phyloP scores from a whole-genome alignment of 2,888 invertebrate genomes.

The Allophyes oxyacanthae region DNA sequence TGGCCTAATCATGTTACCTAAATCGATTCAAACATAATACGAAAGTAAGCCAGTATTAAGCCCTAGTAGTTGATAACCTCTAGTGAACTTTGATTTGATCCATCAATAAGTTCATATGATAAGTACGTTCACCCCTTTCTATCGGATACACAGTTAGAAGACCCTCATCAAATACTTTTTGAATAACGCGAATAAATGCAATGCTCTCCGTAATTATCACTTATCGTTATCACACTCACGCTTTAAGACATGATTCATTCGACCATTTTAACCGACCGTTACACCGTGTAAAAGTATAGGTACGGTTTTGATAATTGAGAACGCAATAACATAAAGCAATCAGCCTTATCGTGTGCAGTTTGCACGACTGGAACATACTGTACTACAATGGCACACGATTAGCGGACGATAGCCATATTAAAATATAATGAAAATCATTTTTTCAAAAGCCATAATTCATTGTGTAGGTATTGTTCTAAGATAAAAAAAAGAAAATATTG shows the following conservation, averaged over 20 bases:
- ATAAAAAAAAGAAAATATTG: too few species aligned
- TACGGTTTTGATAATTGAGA: slow-evolving; percentile 51
- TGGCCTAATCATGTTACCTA: background rate
- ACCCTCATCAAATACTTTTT: background rate
- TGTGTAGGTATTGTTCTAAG: too few species aligned
- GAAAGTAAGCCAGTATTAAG: too few species aligned
- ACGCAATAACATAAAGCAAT: slow-evolving; percentile 54
- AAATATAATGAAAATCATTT: slow-evolving; percentile 9
- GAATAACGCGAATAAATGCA: background rate
- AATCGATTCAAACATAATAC: background rate
- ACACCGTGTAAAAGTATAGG: slow-evolving; percentile 30
- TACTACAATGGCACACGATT: slow-evolving; percentile 29
- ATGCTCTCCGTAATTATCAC: background rate
- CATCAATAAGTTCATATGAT: slow-evolving; percentile 2
- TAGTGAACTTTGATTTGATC: background rate
- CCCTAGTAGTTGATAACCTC: slow-evolving; percentile 4
- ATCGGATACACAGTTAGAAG: background rate
- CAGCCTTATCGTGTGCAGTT: slow-evolving; percentile 44
- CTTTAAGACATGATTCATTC: slow-evolving; percentile 31
- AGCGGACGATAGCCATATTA: slow-evolving; percentile 11
- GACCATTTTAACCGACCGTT: slow-evolving; percentile 27
- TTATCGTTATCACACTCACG: slow-evolving; percentile 26
- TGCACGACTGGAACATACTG: slow-evolving; percentile 26
- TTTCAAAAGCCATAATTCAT: slow-evolving; percentile 8
- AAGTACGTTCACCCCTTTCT: background rate